Evolutionary conservation across 2,888 invertebrate genomes (phyloP), one percentile per base, ranked within the genome.

Genomic region (Euphydryas editha): DNA sequence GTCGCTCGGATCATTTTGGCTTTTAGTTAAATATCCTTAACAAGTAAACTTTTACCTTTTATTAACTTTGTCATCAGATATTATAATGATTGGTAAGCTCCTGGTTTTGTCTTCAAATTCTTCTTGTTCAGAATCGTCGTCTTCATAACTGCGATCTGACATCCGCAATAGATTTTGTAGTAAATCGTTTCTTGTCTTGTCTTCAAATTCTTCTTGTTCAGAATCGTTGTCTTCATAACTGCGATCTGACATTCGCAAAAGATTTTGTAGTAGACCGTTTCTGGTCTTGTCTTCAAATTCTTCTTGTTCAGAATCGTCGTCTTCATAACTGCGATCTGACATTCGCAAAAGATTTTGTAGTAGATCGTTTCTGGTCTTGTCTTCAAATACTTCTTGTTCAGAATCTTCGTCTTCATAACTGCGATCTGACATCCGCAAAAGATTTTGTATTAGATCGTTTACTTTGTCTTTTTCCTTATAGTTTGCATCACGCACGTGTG

Each of bases 141-240:
- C 37, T 11, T 44, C 13, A 8, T 62, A 37, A 20, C 24, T 51
- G 4, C 18, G 49, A 21, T 47, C 56, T 13, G 68, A 60, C 13
- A 60, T 8, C 37, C n/a, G 42, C 11, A 57, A 56, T n/a, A n/a
- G n/a, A n/a, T n/a, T n/a, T n/a, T n/a, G n/a, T n/a, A n/a, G n/a
- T n/a, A n/a, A n/a, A n/a, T n/a, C n/a, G 60, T 58, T 65, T 55
- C 69, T 69, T 6, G 67, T 71, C 60, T 69, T 39, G 20, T 71
- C 71, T 10, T 62, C 42, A 18, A 63, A 71, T 36, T 49, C 57
- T 3, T 68, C 56, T n/a, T 62, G 13, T 11, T 21, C 24, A 24
- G 10, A 39, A 42, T 54, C n/a, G 1, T 44, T 30, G 37, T 59
- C 37, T 11, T 44, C 13, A 8, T 62, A 37, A 20, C 24, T 51